Conservation (phyloP, 2,113 vertebrate genomes). For the Enhydra lutris region DNA sequence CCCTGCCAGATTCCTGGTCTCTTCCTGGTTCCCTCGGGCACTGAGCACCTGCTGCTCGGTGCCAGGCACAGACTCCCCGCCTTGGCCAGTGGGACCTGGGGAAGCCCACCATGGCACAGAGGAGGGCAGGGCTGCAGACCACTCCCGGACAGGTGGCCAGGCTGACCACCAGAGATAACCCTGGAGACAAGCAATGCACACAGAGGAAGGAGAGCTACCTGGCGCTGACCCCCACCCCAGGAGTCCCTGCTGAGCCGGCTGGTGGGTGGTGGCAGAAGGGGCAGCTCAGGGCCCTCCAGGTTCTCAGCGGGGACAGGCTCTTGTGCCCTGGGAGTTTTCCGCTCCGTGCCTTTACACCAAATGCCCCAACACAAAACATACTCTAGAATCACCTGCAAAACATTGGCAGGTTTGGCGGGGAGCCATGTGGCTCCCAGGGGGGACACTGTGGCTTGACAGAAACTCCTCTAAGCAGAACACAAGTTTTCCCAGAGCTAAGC, state of each 20-base stretch:
- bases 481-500: background rate
- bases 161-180: background rate
- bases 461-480: background rate
- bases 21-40: rapidly evolving
- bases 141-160: background rate
- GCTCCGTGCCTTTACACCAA: background rate
- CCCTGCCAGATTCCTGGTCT: background rate
- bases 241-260: rapidly evolving
- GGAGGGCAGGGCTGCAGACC: background rate
- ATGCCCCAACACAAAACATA: background rate
- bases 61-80: background rate
- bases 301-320: rapidly evolving
- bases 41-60: background rate
- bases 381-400: background rate
- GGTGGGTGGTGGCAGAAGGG: background rate
- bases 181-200: background rate
- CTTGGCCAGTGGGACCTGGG: rapidly evolving
- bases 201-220: background rate
- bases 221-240: background rate
- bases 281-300: rapidly evolving
- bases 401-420: background rate
- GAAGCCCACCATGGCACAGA: background rate
- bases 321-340: background rate
- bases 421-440: background rate
- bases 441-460: background rate